Conservation (phyloP, 2,113 vertebrate genomes). For the Oryzias melastigma region DNA sequence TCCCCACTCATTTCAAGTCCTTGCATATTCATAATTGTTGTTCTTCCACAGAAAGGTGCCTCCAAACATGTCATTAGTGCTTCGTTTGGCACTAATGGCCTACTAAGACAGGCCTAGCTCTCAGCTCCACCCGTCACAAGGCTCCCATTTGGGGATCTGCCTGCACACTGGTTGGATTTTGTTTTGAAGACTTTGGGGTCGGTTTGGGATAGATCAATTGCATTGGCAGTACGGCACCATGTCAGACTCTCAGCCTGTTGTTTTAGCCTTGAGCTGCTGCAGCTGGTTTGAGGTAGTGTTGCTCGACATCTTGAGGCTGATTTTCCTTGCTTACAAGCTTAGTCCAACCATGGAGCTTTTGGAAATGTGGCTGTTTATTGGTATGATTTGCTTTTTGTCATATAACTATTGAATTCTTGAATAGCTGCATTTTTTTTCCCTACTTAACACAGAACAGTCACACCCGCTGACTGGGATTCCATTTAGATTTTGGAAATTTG, state of each 20-base stretch:
- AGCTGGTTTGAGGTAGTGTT: conserved; percentile 8
- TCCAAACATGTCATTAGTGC: conserved; percentile 47
- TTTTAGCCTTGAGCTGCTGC: conserved; percentile 9
- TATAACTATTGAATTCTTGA: neutral
- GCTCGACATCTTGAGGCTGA: conserved; percentile 17
- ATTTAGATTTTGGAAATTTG: too few species aligned
- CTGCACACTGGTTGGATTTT: conserved; percentile 16
- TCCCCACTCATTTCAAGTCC: conserved; percentile 31
- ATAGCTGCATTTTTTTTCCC: neutral
- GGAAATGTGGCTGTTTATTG: neutral
- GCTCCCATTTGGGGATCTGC: neutral
- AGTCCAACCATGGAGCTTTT: neutral
- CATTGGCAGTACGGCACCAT: conserved; percentile 11
- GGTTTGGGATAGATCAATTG: conserved; percentile 26
- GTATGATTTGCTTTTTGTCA: neutral
- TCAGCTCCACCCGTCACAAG: neutral
- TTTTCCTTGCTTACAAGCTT: conserved; percentile 7
- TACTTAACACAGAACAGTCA: neutral
- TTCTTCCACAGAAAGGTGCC: conserved; percentile 38
- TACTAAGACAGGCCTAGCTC: conserved; percentile 4
- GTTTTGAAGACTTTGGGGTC: conserved; percentile 15
- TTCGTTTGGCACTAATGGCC: conserved; percentile 53
- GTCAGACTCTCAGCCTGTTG: conserved; percentile 11
- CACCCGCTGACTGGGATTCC: too few species aligned
- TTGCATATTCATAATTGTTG: conserved; percentile 45